Base-by-base conservation (phyloP, 1,140 invertebrate genomes). In the Papilio aristodemus region DNA sequence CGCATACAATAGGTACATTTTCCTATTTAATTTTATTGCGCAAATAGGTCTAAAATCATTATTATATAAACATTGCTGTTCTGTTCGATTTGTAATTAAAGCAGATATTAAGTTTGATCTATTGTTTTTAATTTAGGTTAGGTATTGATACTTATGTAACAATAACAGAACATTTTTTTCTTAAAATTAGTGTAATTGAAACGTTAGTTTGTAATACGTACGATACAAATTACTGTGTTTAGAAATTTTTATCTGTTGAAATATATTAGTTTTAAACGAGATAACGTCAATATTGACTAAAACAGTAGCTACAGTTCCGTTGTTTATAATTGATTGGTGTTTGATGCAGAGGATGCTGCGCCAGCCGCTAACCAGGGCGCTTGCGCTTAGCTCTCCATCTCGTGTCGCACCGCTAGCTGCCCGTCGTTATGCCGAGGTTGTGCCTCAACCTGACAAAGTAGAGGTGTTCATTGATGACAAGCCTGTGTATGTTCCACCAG, bases 401-500 rank as follows among this genome's bases (percentile, higher is more conserved):
- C 85, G 86, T 50, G 78, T 77, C 11, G 84, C 84, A n/a, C 83
- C 85, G 75, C 80, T 84, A 85, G 87, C 86, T 72, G 87, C 78
- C 68, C 92, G 83, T 70, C 79, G 79, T 67, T 84, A 83, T 41
- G 84, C 86, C 57, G 83, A 81, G 50, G 91, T 89, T 37, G 91
- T 90, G 59, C 91, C 93, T 71, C 92, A 93, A 71, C 95, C 96
- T 13, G 95, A 97, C 73, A 95, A 97, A 83, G 93, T 99, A 66
- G 99, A 99, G 93, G 96, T 99, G 11, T 99, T 99, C 92, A 97
- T 99, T 79, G 97, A 99, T 94, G 98, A 99, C 86, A 97, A 98
- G 87, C 95, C 95, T 76, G 98, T 99, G 4, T 92, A 96, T 78
- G 98, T 99, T 60, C 95, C 96, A 67, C 98, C 99, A 19, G 98